Base-by-base conservation (phyloP, 2,888 invertebrate genomes). In the Osmoderma eremita region DNA sequence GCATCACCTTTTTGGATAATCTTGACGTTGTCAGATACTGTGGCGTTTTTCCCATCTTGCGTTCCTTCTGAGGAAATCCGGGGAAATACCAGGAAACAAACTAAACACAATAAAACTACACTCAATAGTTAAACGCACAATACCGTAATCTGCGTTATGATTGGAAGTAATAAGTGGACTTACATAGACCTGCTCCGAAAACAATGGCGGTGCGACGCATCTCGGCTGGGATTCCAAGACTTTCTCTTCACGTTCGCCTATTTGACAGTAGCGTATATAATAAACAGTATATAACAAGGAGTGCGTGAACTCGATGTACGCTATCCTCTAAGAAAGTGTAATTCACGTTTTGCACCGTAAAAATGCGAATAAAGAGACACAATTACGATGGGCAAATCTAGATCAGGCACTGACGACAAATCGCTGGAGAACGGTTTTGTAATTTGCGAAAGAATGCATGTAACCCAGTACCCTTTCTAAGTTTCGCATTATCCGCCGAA, bases 71-170 rank as follows among this genome's bases (percentile, higher is more conserved):
- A 45, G 13, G 13, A 1, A 15, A 58, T 17, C 12, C 58, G 42
- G 6, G 58, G 58, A 13, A 58, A 42, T 24, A 18, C 39, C 10
- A 42, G 17, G 13, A 58, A 10, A 24, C 42, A 42, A 3, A 45
- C 58, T 58, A 58, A 45, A 58, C 42, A 58, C 22, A 58, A 30
- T 22, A 58, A 58, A 58, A 58, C 58, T 58, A 58, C 6, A 24
- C 45, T 58, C 24, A 58, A 45, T 18, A 13, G 45, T 30, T 12
- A 58, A 10, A 10, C 8, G 45, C 42, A 45, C 1, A 13, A 42
- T 17, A 10, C 12, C 24, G n/a, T 6, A 5, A 22, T n/a, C n/a
- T n/a, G n/a, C n/a, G n/a, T n/a, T n/a, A n/a, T n/a, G n/a, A n/a
- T n/a, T n/a, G 5, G 10, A 56, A 4, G 3, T 13, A 15, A 6